Base-by-base conservation (phyloP, 2,113 vertebrate species). In the Cinclus mexicanus region DNA sequence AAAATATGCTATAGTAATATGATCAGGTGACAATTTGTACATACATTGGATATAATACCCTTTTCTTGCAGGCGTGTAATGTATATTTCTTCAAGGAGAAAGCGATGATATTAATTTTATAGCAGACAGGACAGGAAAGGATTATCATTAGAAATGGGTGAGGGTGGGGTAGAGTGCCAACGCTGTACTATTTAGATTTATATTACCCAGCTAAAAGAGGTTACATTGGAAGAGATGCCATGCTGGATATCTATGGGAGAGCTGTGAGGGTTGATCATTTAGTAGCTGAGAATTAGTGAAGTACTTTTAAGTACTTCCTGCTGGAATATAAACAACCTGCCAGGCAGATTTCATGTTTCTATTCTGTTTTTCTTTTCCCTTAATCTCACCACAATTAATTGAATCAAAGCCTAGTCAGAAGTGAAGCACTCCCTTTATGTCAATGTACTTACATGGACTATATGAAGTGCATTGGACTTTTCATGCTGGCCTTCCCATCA, bases 281-380 rank as follows among this genome's bases (percentile, higher is more conserved):
- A 53, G 41, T 90, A 71, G 77, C 77, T 86, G 53, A 72, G 42
- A 89, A 88, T 81, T 65, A 77, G 74, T 65, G 23, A 87, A 80
- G 61, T 61, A 33, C 35, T 75, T 22, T 69, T 61, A 82, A 78
- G 56, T 95, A 56, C 56, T 91, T 90, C 89, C 75, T 74, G 46
- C 29, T 95, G 57, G 59, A 91, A 55, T 71, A 63, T 47, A 72
- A 93, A 47, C 83, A 95, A 39, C n/a, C 31, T 83, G 63, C 52
- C 53, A 90, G 42, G 68, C 53, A 87, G 53, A 90, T 90, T 91
- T 94, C 39, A n/a, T 72, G 42, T 91, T 95, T 87, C 71, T 94
- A 9, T 60, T 87, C 59, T 1, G 1, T 91, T 95, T 78, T 94
- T 91, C 61, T 83, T 37, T 61, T 95, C 63, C n/a, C 52, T 89